Evolutionary conservation across 2,113 vertebrate species (phyloP), one percentile per base, ranked within the genome.

Genomic region (Uropsilus gracilis): DNA sequence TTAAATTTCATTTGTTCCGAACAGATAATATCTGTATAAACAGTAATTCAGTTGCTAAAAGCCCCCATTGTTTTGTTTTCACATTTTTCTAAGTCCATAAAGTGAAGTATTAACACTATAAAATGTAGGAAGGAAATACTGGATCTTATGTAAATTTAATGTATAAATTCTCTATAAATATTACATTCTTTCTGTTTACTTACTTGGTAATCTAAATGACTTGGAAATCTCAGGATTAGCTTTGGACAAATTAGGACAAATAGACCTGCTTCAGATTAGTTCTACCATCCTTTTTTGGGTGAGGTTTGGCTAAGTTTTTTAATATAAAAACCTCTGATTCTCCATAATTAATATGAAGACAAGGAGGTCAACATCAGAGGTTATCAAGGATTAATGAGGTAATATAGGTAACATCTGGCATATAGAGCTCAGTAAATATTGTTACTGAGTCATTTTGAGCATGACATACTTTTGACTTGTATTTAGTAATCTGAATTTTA

Each of bases 1-100:
- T 93, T 82, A 57, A 90, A 91, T 94, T 96, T 94, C 68, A 86
- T 53, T 96, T 93, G 88, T 92, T 96, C 72, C 57, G 72, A 87
- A 50, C 20, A 92, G 71, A 63, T 95, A 87, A 91, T 96, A 97
- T 95, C 64, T 81, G 71, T 30, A 91, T 91, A 94, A 96, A 93
- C 11, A 93, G 87, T 91, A 93, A 96, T 93, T 96, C 68, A 73
- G 44, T 90, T 85, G 42, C 66, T 95, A 73, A 95, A 73, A 90
- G 61, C 66, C 87, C 59, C 89, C n/a, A 72, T 90, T 90, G 30
- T 89, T 32, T 77, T 63, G 64, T 89, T 94, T 96, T 85, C 28
- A 59, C 39, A 46, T 96, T 91, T 96, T 91, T 83, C 66, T 85
- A 85, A 94, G 91, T 44, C 87, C 71, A 22, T n/a, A 92, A 86